These are phyloP conservation scores for Cerceris ruficornis DNA, from an alignment of 2,888 invertebrate genomes.

Conservation along the genomic window DNA sequence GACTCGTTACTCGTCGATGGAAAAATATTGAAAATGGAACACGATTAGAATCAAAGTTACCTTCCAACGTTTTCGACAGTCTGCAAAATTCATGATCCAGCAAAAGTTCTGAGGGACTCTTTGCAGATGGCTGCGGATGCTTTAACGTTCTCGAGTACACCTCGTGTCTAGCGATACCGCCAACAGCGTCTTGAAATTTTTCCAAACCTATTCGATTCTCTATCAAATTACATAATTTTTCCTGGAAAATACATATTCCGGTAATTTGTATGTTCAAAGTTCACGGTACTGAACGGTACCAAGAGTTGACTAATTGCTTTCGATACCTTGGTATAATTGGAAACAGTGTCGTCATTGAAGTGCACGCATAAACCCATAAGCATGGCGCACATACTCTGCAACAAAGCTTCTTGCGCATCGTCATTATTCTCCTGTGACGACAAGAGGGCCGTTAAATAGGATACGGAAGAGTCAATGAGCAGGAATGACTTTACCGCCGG, in stretches of 20 bases:
- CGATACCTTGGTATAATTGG: conserved; percentile 86
- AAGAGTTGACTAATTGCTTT: no score
- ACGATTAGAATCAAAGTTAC: conserved; percentile 75
- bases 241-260: conserved; percentile 77
- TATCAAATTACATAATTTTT: conserved; percentile 91
- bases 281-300: no score
- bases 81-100: conserved; percentile 98
- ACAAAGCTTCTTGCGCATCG: conserved; percentile 94
- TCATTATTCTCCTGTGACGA: conserved; percentile 90
- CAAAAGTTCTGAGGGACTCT: conserved; percentile 89
- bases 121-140: conserved; percentile 93
- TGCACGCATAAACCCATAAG: conserved; percentile 95
- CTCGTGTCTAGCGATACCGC: conserved; percentile 94
- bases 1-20: neutral
- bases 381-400: conserved; percentile 95
- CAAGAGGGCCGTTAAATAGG: conserved; percentile 88
- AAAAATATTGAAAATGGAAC: neutral
- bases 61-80: conserved; percentile 92
- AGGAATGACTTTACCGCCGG: conserved; percentile 92
- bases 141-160: conserved; percentile 95
- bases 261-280: neutral
- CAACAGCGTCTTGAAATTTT: conserved; percentile 91
- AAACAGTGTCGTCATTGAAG: conserved; percentile 92
- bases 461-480: conserved; percentile 89
- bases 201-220: conserved; percentile 96